phyloP scores from a whole-genome alignment of 2,113 vertebrate genomes.

The Neolamprologus toae region DNA sequence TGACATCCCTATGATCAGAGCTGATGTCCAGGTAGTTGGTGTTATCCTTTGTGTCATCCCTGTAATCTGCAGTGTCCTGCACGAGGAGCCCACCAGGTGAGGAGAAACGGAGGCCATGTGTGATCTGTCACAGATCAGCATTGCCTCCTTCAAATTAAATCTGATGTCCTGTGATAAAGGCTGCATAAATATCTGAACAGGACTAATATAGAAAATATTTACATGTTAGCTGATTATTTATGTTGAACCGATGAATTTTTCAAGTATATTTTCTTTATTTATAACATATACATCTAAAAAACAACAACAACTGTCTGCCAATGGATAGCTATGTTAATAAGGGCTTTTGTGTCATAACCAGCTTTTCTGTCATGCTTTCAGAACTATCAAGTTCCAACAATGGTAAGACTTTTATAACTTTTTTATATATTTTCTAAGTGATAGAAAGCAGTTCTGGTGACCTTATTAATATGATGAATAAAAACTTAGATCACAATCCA shows the following conservation, averaged over 20 bases:
- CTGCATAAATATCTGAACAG: background rate
- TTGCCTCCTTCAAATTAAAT: constrained; percentile 19
- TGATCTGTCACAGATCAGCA: constrained; percentile 5
- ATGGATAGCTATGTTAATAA: constrained; percentile 6
- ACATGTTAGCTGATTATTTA: background rate
- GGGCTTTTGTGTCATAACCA: background rate
- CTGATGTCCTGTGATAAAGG: background rate
- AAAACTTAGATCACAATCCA: background rate
- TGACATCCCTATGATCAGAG: constrained; percentile 25
- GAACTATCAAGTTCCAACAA: background rate
- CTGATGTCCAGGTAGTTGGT: constrained; percentile 29
- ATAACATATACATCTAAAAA: background rate
- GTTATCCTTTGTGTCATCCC: constrained; percentile 29
- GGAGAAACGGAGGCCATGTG: background rate
- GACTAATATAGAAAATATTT: background rate
- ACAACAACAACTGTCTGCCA: background rate
- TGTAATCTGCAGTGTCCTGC: constrained; percentile 23
- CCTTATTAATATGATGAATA: background rate
- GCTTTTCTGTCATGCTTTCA: background rate
- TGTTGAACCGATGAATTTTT: background rate
- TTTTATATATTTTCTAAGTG: background rate
- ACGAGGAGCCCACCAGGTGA: background rate
- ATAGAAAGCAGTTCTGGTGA: background rate
- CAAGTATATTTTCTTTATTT: background rate
- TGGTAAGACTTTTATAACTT: background rate